Evolutionary conservation across 2,797 vertebrate genomes (phyloP), one percentile per base, ranked within the genome.

Genomic region (Neopelma chrysocephalum): DNA sequence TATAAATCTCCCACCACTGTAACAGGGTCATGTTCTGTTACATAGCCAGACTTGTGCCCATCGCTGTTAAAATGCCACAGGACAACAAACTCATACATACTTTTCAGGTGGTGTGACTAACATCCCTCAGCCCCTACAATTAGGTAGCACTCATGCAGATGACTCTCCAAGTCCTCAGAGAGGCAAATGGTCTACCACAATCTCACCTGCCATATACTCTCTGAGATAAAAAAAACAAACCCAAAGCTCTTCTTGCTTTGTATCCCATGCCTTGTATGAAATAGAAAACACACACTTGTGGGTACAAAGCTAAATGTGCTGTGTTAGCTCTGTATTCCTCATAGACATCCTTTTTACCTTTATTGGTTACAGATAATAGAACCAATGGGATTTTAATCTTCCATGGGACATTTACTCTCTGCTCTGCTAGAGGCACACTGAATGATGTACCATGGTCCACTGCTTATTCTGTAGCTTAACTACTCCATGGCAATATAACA

Each of bases 311-410:
- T 90, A 72, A 60, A 76, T 36, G 43, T 93, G 64, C 85, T 88
- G 40, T 43, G 26, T 68, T 84, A 94, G 70, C 40, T 91, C 85
- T 76, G 15, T n/a, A 64, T 80, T 94, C 73, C 64, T 94, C 69
- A 29, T 6, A 88, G 82, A 83, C 26, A 75, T 54, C 48, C 64
- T 64, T 93, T 87, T 80, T 83, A 78, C 82, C 64, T 88, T 94
- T 92, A 94, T 84, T 80, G 85, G 93, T 89, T 89, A 70, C 93
- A 93, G 80, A 84, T 82, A 94, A 95, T 90, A 87, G 95, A 96
- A 79, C 64, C 88, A 91, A 94, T 92, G 86, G 66, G 87, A 90
- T 90, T 94, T 95, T 96, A 94, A 96, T 96, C 90, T 96, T 96
- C 68, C 81, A 87, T 75, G 86, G 77, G 86, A 94, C 88, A 89